Evolutionary conservation across 2,113 vertebrate species (phyloP), one percentile per base, ranked within the genome.

Genomic region (Myrmecophaga tridactyla): DNA sequence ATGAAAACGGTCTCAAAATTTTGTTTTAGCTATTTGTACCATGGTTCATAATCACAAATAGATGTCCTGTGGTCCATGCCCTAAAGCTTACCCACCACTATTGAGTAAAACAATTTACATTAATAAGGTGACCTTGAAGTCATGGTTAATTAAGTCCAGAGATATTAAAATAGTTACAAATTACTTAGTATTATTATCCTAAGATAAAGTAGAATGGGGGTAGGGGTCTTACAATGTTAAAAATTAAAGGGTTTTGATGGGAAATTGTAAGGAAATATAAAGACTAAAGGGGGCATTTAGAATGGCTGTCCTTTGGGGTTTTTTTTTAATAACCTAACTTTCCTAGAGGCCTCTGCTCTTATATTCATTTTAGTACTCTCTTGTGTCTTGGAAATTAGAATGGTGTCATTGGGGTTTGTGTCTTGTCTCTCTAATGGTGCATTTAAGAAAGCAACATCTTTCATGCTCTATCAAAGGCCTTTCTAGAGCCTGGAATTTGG

Each of bases 381-480:
- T 46, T 82, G 2, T 83, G 39, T 84, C 36, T 92, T 90, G 46
- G 34, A 91, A 41, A n/a, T 94, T 95, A 94, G 80, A 77, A 41
- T 75, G 39, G 20, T 41, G 43, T 83, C 78, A 58, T 90, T 87
- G 6, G 70, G 67, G 12, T 31, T 75, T 46, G 23, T 13, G 46
- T 27, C 72, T 46, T 46, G 25, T 17, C 70, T 27, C 39, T 72
- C 25, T 43, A 43, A 8, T 46, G 41, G 72, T 69, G 5, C 67
- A 84, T 75, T 87, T 82, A 69, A 70, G 63, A 62, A 85, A 76
- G 21, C 23, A 11, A 9, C 25, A 27, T 58, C 29, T 87, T 80
- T 87, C 3, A 6, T 86, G 29, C n/a, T 85, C n/a, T 72, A 1
- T 78, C 10, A 27, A 31, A 89, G 78, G 43, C n/a, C 36, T 85